Conservation (phyloP, 2,797 vertebrate genomes). For the Heteromormyrus szaboi region DNA sequence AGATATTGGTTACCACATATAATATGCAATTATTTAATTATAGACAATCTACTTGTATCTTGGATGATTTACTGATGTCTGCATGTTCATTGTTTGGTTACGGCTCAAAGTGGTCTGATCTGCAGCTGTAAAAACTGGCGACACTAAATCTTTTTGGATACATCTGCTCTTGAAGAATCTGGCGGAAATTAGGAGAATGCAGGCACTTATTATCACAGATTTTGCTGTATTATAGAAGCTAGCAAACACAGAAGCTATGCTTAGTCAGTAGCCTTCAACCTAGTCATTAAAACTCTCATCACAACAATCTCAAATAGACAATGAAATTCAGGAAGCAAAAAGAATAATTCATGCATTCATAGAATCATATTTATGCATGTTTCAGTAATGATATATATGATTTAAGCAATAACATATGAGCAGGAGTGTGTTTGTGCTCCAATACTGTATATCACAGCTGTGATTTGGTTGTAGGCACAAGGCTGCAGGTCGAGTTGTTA, state of each 20-base stretch:
- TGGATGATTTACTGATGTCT: not conserved
- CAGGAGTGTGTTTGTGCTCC: not conserved
- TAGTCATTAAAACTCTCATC: not conserved
- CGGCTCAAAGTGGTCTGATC: not conserved
- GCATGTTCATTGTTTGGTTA: not conserved
- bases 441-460: not conserved
- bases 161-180: not conserved
- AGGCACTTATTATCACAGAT: not conserved
- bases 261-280: not conserved
- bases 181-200: not conserved
- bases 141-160: not conserved
- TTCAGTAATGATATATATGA: not conserved
- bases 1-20: not conserved
- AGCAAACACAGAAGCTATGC: not conserved
- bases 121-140: not conserved
- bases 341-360: not conserved
- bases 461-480: not conserved
- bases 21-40: not conserved
- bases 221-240: not conserved
- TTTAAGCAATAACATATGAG: not conserved
- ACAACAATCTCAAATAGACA: not conserved
- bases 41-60: not conserved
- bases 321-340: not conserved
- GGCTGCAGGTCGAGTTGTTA: not conserved
- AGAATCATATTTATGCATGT: not conserved